Conservation (phyloP, 2,888 invertebrate genomes). For the Sinohyriopsis cumingii region DNA sequence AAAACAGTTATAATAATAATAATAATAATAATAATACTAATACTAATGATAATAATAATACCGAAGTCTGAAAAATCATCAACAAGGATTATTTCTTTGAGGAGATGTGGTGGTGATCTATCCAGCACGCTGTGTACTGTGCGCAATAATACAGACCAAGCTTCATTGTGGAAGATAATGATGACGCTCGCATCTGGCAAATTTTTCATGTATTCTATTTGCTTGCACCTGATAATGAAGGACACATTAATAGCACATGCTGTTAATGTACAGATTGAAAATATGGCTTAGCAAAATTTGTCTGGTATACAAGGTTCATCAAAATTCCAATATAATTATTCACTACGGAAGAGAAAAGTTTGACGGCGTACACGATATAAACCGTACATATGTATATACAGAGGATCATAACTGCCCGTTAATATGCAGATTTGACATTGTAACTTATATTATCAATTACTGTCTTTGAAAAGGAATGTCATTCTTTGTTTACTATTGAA, state of each 20-base stretch:
- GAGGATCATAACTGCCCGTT: too few species aligned
- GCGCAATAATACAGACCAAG: constrained; percentile 87
- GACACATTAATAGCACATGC: background rate
- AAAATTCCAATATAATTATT: too few species aligned
- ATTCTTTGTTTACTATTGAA: too few species aligned
- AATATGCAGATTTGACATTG: too few species aligned
- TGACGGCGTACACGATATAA: too few species aligned
- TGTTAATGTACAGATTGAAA: background rate
- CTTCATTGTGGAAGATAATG: constrained; percentile 97
- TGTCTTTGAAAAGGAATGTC: too few species aligned
- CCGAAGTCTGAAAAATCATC: constrained; percentile 89
- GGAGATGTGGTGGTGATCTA: constrained; percentile 80
- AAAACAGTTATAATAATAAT: too few species aligned
- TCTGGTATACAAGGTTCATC: too few species aligned
- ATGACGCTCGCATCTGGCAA: constrained; percentile 88
- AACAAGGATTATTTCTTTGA: constrained; percentile 92
- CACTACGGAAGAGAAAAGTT: too few species aligned
- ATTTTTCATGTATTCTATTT: constrained; percentile 63
- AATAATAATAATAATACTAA: too few species aligned
- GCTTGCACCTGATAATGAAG: constrained; percentile 53
- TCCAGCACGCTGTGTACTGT: constrained; percentile 91
- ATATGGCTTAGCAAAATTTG: background rate
- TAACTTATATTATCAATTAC: too few species aligned
- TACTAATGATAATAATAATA: constrained; percentile 18
- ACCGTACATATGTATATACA: too few species aligned